Evolutionary conservation across 2,888 invertebrate genomes (phyloP).

Genomic region (Oxycera nigricornis): DNA sequence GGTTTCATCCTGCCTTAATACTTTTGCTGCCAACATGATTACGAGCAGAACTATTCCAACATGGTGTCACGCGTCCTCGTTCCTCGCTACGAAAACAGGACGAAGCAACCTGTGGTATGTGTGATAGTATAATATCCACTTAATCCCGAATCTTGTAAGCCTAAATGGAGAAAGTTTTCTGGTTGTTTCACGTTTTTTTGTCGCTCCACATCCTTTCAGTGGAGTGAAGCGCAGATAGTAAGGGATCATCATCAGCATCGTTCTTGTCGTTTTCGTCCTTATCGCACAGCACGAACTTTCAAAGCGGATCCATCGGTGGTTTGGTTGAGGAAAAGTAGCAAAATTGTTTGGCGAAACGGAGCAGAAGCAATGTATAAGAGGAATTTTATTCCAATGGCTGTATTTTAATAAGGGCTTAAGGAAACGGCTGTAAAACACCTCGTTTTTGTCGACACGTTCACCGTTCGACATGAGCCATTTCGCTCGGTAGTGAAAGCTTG

Average conservation of each 20-base stretch:
- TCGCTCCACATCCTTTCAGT: neutral
- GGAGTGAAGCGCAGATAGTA: neutral
- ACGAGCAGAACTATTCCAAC: neutral
- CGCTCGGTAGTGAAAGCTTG: neutral
- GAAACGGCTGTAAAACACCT: conserved; percentile 45
- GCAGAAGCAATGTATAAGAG: neutral
- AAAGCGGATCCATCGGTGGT: too few species aligned
- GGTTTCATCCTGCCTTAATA: conserved; percentile 26
- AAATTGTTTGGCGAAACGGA: neutral
- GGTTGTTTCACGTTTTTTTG: conserved; percentile 17
- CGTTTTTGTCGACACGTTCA: conserved; percentile 41
- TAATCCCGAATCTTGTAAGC: conserved; percentile 39
- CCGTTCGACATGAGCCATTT: conserved; percentile 8
- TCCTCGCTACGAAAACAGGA: neutral
- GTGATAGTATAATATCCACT: conserved; percentile 35
- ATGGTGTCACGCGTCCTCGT: neutral
- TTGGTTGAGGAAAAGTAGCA: too few species aligned
- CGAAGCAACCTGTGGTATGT: conserved; percentile 21
- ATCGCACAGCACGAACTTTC: neutral
- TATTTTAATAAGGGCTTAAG: conserved; percentile 41
- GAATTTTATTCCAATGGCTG: conserved; percentile 32
- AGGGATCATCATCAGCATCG: neutral
- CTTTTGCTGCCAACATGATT: conserved; percentile 26
- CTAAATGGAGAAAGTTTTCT: conserved; percentile 37
- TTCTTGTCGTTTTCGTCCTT: neutral